These are phyloP conservation scores for Aphaenogaster ashmeadi DNA, from an alignment of 1,140 invertebrate genomes.

Conservation along the genomic window DNA sequence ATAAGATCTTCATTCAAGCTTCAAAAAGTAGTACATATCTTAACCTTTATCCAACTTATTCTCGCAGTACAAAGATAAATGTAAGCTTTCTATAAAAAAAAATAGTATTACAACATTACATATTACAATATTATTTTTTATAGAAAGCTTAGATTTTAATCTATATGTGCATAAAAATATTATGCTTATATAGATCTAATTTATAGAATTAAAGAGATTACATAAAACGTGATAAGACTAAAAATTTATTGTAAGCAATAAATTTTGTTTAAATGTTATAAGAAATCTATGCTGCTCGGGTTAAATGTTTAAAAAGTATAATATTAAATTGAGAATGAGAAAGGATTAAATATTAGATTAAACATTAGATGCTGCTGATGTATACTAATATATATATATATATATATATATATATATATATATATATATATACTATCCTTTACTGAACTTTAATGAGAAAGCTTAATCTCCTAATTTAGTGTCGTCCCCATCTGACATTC, in stretches of 20 bases:
- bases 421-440: not conserved
- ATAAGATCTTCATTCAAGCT: not conserved
- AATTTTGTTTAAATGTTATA: conserved; percentile 1
- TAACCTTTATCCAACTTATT: not conserved
- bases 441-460: conserved; percentile 33
- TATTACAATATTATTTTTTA: not conserved
- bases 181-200: not conserved
- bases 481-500: conserved; percentile 9
- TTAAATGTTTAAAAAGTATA: conserved; percentile 11
- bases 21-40: not conserved
- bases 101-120: no score
- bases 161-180: not conserved
- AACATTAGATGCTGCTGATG: not conserved
- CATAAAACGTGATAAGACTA: not conserved
- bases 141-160: not conserved
- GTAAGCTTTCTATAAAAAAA: no score
- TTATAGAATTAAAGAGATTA: not conserved
- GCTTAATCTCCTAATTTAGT: conserved; percentile 38
- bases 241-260: not conserved
- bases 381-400: conserved; percentile 1
- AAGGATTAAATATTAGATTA: not conserved
- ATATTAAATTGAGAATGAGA: not conserved
- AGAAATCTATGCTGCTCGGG: not conserved
- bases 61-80: not conserved
- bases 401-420: not conserved